Conservation (phyloP, 1,140 invertebrate species). For the Platorchestia sp. region DNA sequence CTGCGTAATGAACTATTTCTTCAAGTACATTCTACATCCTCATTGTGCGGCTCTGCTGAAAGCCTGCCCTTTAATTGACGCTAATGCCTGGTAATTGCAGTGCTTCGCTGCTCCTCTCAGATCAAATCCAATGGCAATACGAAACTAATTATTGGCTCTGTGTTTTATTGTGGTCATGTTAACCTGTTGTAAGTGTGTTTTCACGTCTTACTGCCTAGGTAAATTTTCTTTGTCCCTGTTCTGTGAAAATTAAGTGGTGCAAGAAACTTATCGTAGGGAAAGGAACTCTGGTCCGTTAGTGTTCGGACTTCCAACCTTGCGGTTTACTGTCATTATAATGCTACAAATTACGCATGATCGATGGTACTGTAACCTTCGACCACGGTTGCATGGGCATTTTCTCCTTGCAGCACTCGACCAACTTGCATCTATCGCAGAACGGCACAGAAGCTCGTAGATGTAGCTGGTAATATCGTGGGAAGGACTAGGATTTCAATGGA, state of each 20-base stretch:
- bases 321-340: neutral
- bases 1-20: neutral
- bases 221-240: neutral
- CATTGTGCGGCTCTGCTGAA: neutral
- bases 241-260: neutral
- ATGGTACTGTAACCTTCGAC: neutral
- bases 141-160: neutral
- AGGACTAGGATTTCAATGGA: neutral
- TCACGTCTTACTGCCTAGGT: neutral
- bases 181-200: neutral
- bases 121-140: neutral
- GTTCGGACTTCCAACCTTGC: neutral
- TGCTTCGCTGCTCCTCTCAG: neutral
- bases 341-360: neutral
- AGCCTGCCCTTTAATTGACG: neutral
- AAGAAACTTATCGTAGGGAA: neutral
- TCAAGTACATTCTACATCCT: neutral
- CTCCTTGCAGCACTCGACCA: neutral
- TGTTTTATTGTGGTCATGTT: neutral
- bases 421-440: neutral
- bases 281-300: neutral
- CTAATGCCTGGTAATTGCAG: neutral
- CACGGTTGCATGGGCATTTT: neutral
- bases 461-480: neutral
- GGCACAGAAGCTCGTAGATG: neutral